Evolutionary conservation across 2,888 invertebrate genomes (phyloP).

Genomic region (Melinopterus prodromus): DNA sequence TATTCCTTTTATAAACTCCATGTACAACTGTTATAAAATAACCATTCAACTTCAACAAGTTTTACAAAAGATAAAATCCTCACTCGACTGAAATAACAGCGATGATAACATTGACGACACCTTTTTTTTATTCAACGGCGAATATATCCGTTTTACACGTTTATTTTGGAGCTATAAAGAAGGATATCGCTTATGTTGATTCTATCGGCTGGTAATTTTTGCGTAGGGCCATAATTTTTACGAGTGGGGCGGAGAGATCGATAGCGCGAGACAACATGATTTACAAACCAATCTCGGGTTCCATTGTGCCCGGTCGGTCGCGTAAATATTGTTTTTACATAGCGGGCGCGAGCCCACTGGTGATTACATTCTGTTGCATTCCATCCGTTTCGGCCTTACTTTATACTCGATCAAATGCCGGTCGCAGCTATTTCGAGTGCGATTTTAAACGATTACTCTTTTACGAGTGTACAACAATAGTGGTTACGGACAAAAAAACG

Average conservation of each 20-base stretch:
- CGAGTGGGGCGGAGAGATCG: neutral
- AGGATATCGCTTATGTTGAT: neutral
- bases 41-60: neutral
- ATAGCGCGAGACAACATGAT: neutral
- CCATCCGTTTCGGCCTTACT: neutral
- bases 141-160: neutral
- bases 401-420: neutral
- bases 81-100: neutral
- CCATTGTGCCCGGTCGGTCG: neutral
- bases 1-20: no score
- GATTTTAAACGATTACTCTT: conserved; percentile 12
- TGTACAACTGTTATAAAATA: neutral
- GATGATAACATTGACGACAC: neutral
- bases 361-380: neutral
- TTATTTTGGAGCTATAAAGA: neutral
- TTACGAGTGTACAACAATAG: conserved; percentile 9
- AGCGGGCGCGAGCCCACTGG: neutral
- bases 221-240: neutral
- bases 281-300: conserved; percentile 4
- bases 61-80: neutral
- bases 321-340: neutral
- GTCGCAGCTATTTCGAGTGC: conserved; percentile 9
- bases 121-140: neutral
- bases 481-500: neutral
- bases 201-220: neutral